Evolutionary conservation across 2,113 vertebrate genomes (phyloP).

Genomic region (Oreotrochilus melanogaster): DNA sequence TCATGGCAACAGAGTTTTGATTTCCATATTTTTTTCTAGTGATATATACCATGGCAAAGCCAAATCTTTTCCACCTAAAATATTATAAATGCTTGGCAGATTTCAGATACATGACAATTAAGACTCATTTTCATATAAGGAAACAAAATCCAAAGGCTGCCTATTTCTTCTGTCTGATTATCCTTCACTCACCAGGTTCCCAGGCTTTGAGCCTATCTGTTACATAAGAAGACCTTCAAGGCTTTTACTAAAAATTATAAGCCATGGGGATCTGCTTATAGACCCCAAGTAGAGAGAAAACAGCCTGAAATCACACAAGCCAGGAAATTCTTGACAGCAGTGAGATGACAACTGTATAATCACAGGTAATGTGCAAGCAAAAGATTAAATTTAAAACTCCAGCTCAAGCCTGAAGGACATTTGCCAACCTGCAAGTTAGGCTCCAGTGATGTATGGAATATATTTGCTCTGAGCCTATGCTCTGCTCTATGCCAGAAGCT

Average conservation of each 20-base stretch:
- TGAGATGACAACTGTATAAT: background rate
- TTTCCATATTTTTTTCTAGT: background rate
- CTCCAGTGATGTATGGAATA: constrained; percentile 62
- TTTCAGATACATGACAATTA: background rate
- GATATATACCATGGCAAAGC: background rate
- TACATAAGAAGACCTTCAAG: background rate
- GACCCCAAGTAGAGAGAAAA: background rate
- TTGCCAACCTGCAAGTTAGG: constrained; percentile 44
- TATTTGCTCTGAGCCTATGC: constrained; percentile 50
- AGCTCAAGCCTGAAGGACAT: background rate
- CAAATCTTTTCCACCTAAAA: background rate
- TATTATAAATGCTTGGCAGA: background rate
- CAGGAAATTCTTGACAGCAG: background rate
- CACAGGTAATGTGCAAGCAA: background rate
- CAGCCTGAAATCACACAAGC: background rate
- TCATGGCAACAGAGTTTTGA: background rate
- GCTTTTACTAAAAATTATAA: background rate
- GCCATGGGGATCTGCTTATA: background rate
- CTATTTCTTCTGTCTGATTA: background rate
- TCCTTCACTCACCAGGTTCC: background rate
- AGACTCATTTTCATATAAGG: background rate
- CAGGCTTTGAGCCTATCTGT: background rate
- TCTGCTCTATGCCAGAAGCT: constrained; percentile 44
- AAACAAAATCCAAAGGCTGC: background rate
- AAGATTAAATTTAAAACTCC: background rate